Conservation (phyloP, 2,797 vertebrate species). For the Craterocephalus amniculus region DNA sequence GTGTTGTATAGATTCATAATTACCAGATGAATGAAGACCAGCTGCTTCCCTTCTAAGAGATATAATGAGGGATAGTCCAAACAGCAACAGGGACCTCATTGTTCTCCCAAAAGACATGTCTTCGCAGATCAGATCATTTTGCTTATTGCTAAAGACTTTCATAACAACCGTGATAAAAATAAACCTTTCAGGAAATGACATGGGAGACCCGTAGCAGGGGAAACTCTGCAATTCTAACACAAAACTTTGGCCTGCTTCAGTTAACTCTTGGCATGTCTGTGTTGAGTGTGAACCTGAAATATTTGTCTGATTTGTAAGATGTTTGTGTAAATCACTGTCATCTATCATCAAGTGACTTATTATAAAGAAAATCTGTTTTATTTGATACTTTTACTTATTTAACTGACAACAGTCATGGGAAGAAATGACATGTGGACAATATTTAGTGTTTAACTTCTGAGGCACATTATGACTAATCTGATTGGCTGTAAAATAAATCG, state of each 20-base stretch:
- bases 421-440: background rate
- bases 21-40: constrained; percentile 57
- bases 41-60: constrained; percentile 21
- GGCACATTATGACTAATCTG: no score
- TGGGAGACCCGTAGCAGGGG: background rate
- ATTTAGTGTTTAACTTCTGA: background rate
- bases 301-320: background rate
- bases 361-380: background rate
- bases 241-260: background rate
- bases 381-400: background rate
- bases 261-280: background rate
- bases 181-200: constrained; percentile 57
- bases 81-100: constrained; percentile 30
- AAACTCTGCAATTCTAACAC: background rate
- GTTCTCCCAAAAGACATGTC: background rate
- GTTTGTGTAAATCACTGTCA: background rate
- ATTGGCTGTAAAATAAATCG: no score
- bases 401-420: background rate
- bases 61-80: constrained; percentile 35
- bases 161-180: constrained; percentile 2
- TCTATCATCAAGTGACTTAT: background rate
- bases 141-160: constrained; percentile 10
- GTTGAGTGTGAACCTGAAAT: background rate
- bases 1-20: constrained; percentile 15
- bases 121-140: background rate